These are phyloP conservation scores for Lagenorhynchus albirostris DNA, from an alignment of 2,113 vertebrate species.

Conservation along the genomic window DNA sequence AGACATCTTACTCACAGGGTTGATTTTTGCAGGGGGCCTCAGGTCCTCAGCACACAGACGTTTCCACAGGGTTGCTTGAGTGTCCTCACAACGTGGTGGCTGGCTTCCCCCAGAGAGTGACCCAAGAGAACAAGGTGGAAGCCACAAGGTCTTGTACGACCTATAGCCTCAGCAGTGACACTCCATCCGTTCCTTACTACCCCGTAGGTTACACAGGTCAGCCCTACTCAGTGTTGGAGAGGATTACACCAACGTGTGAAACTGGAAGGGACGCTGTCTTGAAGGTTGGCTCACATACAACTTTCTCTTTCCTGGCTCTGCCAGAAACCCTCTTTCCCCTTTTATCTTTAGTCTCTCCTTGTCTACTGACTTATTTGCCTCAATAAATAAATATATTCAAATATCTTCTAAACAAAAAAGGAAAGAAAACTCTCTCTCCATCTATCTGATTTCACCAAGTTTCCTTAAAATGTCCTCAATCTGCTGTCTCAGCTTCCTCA, in stretches of 20 bases:
- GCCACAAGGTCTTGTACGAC: too few species aligned
- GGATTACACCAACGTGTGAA: neutral
- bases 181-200: neutral
- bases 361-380: neutral
- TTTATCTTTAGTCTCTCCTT: neutral
- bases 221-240: too few species aligned
- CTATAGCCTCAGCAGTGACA: neutral
- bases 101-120: neutral
- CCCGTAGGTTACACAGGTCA: neutral
- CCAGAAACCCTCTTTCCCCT: neutral
- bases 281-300: neutral
- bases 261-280: neutral
- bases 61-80: neutral
- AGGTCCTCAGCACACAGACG: fast-evolving
- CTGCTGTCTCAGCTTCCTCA: neutral
- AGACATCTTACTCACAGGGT: too few species aligned
- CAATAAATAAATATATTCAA: neutral
- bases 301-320: neutral
- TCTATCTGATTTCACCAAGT: neutral
- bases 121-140: too few species aligned
- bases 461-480: neutral
- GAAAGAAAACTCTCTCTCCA: neutral
- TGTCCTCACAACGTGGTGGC: fast-evolving
- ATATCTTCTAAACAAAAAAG: neutral
- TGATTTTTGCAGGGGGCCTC: neutral